Base-by-base conservation (phyloP, 1,140 invertebrate species). In the Pseudomyrmex concolor region DNA sequence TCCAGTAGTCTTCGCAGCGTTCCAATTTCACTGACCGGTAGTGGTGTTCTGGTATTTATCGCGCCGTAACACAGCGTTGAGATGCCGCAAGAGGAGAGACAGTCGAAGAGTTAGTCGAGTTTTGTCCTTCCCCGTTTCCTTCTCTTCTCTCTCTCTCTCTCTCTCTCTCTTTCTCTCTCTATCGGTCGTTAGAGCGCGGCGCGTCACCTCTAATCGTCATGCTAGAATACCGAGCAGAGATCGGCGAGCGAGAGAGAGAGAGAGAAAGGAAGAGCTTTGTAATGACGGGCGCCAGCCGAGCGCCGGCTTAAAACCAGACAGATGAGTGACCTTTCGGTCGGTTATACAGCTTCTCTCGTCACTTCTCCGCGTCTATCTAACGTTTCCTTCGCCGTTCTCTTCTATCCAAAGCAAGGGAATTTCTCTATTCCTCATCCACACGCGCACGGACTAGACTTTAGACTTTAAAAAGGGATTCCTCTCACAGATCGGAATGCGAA, bases 271-370 rank as follows among this genome's bases (percentile, higher is more conserved):
- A 82, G 66, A 73, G 60, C 54, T 78, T 72, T 72, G 74, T 87
- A 86, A 86, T 84, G 51, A 73, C 78, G 54, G 59, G 50, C 67
- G 62, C 81, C 17, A 51, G n/a, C 2, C n/a, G 34, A 13, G 7
- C 5, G 81, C 22, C 54, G 43, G 72, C 83, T 68, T 76, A 60
- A 81, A 86, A 84, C 48, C 68, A 76, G 86, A 84, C 64, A 48
- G 74, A 88, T 88, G 70, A 81, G 64, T 62, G 71, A 86, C 64
- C 82, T 88, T 86, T 81, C 15, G 57, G 55, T 43, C 17, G 60
- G 25, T 76, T 87, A 72, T 54, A 55, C 57, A 55, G 70, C 25
- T 76, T 48, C 50, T 48, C 50, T 62, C 55, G 50, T 60, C 22
- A 81, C 34, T 17, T 74, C 83, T 50, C 25, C 34, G 34, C 34